Base-by-base conservation (phyloP, 1,140 invertebrate genomes). In the Calycopis cecrops region DNA sequence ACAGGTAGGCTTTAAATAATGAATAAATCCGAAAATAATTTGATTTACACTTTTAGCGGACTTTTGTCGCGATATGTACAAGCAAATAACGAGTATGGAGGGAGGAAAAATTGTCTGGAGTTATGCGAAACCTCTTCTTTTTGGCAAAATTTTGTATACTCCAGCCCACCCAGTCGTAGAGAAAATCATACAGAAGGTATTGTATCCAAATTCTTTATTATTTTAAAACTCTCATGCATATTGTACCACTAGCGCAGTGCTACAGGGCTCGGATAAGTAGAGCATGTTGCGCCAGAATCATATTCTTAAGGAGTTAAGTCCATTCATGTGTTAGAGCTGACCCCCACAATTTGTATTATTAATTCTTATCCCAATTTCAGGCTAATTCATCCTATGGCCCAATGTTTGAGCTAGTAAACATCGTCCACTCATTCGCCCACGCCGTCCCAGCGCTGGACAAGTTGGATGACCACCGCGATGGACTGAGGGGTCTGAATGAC, bases 91-190 rank as follows among this genome's bases (percentile, higher is more conserved):
- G 0, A 81, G 71, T 3, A 89, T 91, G 63, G 87, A 88, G 9
- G 91, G 89, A 10, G 92, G 92, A 1, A 92, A 92, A 66, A 91
- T 93, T 11, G 79, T 92, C 14, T 92, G 92, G 92, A 91, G 89
- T 9, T 91, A 91, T 56, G 84, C 92, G 4, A 92, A 92, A 61
- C 92, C 92, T 0, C 77, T 92, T 9, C 73, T 93, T 28, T 89
- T 91, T 62, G 92, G 92, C 4, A 89, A 88, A 49, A 91, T 93
- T 35, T 70, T 93, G 0, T 92, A 92, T 61, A 89, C 90, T 0
- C 92, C 92, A 0, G 63, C 84, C 7, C 89, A 77, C 4, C 77
- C 73, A 0, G 62, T 74, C 1, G 88, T 90, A 1, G 62, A 79
- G 9, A 80, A 77, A 16, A 89, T 93, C 37, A 89, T 92, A 63